phyloP scores from a whole-genome alignment of 2,113 vertebrate species.

The Indicator maculatus region DNA sequence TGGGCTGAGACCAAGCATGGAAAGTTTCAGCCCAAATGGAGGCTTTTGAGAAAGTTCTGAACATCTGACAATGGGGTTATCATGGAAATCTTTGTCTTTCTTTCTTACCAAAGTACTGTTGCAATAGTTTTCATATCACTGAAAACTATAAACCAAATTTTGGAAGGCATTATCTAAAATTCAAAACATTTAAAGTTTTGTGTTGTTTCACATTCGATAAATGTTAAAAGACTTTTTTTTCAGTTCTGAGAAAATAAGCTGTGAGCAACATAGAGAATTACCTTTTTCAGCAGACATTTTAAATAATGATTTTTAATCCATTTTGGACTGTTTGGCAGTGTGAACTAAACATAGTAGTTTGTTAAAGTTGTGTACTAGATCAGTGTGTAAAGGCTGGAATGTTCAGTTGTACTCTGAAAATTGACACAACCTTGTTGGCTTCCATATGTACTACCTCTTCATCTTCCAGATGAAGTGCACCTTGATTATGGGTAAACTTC shows the following conservation, averaged over 20 bases:
- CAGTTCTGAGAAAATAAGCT: not conserved
- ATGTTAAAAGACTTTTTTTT: conserved; percentile 1
- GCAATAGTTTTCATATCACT: conserved; percentile 56
- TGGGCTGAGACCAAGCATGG: conserved; percentile 73
- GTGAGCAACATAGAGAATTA: not conserved
- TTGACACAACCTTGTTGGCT: not conserved
- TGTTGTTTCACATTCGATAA: not conserved
- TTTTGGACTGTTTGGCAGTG: conserved; percentile 25
- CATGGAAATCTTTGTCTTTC: conserved; percentile 66
- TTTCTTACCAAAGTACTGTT: conserved; percentile 64
- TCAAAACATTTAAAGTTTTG: not conserved
- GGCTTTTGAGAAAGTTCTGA: conserved; percentile 73
- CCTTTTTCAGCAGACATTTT: not conserved
- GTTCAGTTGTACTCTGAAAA: conserved; percentile 66
- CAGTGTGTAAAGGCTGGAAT: conserved; percentile 20
- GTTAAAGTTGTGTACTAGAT: conserved; percentile 20
- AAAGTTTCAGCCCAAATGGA: conserved; percentile 74
- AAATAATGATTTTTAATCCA: conserved; percentile 2
- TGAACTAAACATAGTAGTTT: conserved; percentile 17
- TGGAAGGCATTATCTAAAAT: conserved; percentile 65
- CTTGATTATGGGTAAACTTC: not conserved
- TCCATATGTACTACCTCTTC: not conserved
- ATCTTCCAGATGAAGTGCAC: not conserved
- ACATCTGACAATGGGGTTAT: conserved; percentile 73
- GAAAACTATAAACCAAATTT: conserved; percentile 68